phyloP scores from a whole-genome alignment of 2,888 invertebrate species.

The Platycnemis pennipes region DNA sequence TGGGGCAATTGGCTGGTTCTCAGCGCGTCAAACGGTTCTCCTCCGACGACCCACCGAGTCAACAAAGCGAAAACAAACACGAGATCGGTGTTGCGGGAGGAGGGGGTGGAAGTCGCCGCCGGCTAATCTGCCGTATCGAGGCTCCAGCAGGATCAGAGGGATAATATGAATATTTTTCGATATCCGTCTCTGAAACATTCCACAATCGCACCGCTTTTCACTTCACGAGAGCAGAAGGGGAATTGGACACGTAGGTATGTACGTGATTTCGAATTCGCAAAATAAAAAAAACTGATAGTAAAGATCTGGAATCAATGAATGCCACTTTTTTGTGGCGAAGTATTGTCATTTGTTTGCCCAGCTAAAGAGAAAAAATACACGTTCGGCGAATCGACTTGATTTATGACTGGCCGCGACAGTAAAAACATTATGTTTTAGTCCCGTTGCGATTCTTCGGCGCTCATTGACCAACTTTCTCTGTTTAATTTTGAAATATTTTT shows the following conservation, averaged over 20 bases:
- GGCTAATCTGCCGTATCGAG: not conserved
- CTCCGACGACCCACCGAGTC: not conserved
- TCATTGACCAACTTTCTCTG: not conserved
- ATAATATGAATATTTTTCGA: not conserved
- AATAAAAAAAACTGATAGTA: not conserved
- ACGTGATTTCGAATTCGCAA: not conserved
- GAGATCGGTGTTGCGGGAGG: not conserved
- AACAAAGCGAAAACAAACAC: not conserved
- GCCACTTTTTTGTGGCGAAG: not conserved
- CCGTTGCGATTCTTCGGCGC: not conserved
- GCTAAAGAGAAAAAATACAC: not conserved
- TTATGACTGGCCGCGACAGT: not conserved
- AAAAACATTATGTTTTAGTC: not conserved
- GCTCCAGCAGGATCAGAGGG: not conserved
- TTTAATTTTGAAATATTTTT: too few species aligned
- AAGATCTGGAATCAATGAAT: not conserved
- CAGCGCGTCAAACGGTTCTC: not conserved
- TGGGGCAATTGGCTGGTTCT: not conserved
- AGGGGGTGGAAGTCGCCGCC: too few species aligned
- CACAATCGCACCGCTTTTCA: not conserved
- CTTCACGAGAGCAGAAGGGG: not conserved
- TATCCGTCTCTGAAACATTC: not conserved
- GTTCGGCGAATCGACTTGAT: not conserved
- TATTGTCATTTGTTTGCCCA: not conserved
- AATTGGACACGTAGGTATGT: not conserved